A percentile compares a stretch with the other conserved stretches of the same genome.
Evolutionary conservation across 1,140 invertebrate species (phyloP).

Genomic region (Apis mellifera): Amel_HAv3.1 CM009938.2:9464501-9465000

Average conservation of each 20-base stretch:
- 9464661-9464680: slow-evolving; percentile 64
- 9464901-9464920: slow-evolving; percentile 19
- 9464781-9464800: slow-evolving; percentile 4
- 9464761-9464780: slow-evolving; percentile 30
- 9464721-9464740: slow-evolving; percentile 73
- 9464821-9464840: slow-evolving; percentile 68
- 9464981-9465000: slow-evolving; percentile 71
- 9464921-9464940: slow-evolving; percentile 68
- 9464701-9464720: slow-evolving; percentile 73
- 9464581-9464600: not conserved
- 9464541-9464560: slow-evolving; percentile 5
- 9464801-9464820: slow-evolving; percentile 70
- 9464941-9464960: slow-evolving; percentile 69
- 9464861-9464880: slow-evolving; percentile 73
- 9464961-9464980: slow-evolving; percentile 41
- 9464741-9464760: slow-evolving; percentile 65
- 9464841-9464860: slow-evolving; percentile 72
- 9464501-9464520: slow-evolving; percentile 72
- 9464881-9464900: slow-evolving; percentile 29
- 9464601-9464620: slow-evolving; percentile 63
- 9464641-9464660: slow-evolving; percentile 71
- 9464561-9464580: not conserved
- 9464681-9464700: slow-evolving; percentile 70
- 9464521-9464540: slow-evolving; percentile 72
- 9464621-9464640: slow-evolving; percentile 67